Percentiles rank a stretch among this genome's conserved stretches.
These are phyloP conservation scores for Smutsia temminckii DNA, from an alignment of 2,797 vertebrate genomes.

Conservation along the genomic window DNA sequence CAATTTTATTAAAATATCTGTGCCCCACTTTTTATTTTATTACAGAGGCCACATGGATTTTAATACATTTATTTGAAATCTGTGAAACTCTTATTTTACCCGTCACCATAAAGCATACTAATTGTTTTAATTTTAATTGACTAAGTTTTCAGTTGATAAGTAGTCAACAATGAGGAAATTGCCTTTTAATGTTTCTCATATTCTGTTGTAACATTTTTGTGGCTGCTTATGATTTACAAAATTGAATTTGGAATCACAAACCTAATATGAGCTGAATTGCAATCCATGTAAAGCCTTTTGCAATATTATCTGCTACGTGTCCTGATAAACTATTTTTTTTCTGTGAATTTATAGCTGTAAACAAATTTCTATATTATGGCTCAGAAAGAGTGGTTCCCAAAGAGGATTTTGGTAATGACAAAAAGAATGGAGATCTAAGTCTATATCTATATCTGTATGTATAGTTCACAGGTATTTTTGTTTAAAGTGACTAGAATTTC, in stretches of 20 bases:
- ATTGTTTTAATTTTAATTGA: slow-evolving; percentile 79
- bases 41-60: slow-evolving; percentile 64
- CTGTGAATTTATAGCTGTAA: slow-evolving; percentile 62
- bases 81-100: slow-evolving; percentile 65
- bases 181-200: slow-evolving; percentile 77
- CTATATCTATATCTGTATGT: not conserved
- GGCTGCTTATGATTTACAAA: slow-evolving; percentile 71
- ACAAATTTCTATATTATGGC: slow-evolving; percentile 55
- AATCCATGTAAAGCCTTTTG: slow-evolving; percentile 63
- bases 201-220: slow-evolving; percentile 73
- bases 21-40: not conserved
- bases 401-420: slow-evolving; percentile 60
- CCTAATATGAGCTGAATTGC: slow-evolving; percentile 61
- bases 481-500: slow-evolving; percentile 39
- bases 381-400: slow-evolving; percentile 49
- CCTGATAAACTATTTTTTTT: slow-evolving; percentile 55
- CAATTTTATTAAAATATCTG: slow-evolving; percentile 62
- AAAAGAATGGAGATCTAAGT: not conserved
- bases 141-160: slow-evolving; percentile 77
- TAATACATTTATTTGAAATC: slow-evolving; percentile 66
- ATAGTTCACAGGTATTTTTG: not conserved
- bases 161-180: slow-evolving; percentile 78
- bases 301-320: slow-evolving; percentile 35
- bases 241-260: slow-evolving; percentile 76
- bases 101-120: slow-evolving; percentile 68